phyloP scores from a whole-genome alignment of 2,113 vertebrate genomes.

The Micronycteris hirsuta region DNA sequence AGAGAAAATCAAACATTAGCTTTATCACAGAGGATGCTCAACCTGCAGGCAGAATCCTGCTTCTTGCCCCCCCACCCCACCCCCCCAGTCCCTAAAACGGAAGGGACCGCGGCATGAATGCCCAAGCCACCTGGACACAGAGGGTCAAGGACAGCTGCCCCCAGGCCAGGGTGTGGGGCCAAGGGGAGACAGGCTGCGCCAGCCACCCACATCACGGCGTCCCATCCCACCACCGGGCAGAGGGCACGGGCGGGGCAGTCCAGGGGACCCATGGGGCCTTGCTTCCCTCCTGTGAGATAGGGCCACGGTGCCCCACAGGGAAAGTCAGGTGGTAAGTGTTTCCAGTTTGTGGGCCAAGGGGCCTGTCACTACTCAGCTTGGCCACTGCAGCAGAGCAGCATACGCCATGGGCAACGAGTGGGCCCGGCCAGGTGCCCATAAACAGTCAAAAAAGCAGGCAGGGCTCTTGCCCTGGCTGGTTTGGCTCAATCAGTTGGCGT shows the following conservation, averaged over 20 bases:
- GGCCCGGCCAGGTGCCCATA: rapidly evolving
- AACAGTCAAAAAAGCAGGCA: background rate
- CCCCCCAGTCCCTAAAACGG: no score
- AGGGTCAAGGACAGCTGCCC: no score
- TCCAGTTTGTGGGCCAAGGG: no score
- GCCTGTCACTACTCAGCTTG: background rate
- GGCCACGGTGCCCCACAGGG: rapidly evolving
- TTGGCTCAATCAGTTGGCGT: no score
- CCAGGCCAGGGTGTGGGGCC: background rate
- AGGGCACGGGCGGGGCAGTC: rapidly evolving
- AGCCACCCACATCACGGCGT: no score
- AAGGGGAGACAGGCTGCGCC: background rate
- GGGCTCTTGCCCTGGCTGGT: background rate
- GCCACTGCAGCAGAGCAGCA: no score
- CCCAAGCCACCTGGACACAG: background rate
- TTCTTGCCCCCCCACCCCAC: background rate
- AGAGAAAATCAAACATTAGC: rapidly evolving
- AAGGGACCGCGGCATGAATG: rapidly evolving
- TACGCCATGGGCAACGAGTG: rapidly evolving
- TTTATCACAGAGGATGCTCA: rapidly evolving
- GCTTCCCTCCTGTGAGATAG: background rate
- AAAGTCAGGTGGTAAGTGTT: rapidly evolving
- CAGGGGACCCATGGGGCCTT: background rate
- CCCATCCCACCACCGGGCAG: no score
- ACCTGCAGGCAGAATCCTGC: background rate